phyloP scores from a whole-genome alignment of 2,888 invertebrate genomes.

The Punctoribates punctum region DNA sequence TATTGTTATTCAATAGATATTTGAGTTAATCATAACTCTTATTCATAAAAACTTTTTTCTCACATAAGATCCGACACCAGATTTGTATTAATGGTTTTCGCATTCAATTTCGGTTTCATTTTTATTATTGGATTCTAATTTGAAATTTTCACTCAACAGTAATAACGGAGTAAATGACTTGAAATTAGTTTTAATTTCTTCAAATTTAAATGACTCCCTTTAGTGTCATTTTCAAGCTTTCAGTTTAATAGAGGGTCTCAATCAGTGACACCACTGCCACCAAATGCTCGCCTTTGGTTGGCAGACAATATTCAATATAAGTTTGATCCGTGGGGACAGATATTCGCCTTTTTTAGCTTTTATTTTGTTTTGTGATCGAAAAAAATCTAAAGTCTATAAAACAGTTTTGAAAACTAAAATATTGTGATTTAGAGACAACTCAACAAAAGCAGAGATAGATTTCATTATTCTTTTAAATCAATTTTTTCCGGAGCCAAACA shows the following conservation, averaged over 20 bases:
- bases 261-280: neutral
- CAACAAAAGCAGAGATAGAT: neutral
- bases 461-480: constrained; percentile 7
- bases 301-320: neutral
- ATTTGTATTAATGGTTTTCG: neutral
- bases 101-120: neutral
- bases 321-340: constrained; percentile 26
- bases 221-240: constrained; percentile 21
- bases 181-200: constrained; percentile 35
- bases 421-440: neutral
- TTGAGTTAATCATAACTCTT: constrained; percentile 12
- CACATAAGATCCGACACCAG: neutral
- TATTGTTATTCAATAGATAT: neutral
- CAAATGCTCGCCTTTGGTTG: constrained; percentile 6
- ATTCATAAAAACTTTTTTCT: constrained; percentile 15
- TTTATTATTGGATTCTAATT: neutral
- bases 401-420: constrained; percentile 17
- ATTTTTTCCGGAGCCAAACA: neutral
- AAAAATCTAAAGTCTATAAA: constrained; percentile 11
- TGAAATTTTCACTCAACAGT: neutral
- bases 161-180: constrained; percentile 5
- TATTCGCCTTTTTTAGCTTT: constrained; percentile 18
- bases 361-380: constrained; percentile 11
- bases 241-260: constrained; percentile 29
- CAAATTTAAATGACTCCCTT: constrained; percentile 36